These are phyloP conservation scores for Forbesichthys papilliferus DNA, from an alignment of 2,113 vertebrate genomes.

Conservation along the genomic window DNA sequence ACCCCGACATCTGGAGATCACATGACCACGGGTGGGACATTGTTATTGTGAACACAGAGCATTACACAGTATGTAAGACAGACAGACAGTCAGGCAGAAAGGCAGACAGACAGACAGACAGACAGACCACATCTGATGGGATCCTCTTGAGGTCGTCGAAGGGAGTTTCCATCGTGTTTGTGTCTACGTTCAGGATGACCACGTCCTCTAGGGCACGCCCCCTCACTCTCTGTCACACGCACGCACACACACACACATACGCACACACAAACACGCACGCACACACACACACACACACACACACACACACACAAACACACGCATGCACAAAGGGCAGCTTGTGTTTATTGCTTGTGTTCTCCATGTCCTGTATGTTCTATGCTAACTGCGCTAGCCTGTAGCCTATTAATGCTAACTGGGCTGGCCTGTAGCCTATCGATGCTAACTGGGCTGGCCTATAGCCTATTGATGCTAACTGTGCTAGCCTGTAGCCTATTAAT, in stretches of 20 bases:
- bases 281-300: not conserved
- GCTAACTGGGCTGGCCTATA: too few species aligned
- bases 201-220: slow-evolving; percentile 85
- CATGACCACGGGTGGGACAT: too few species aligned
- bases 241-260: slow-evolving; percentile 6
- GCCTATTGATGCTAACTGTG: too few species aligned
- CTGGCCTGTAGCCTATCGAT: too few species aligned
- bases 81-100: slow-evolving; percentile 1
- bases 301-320: not conserved
- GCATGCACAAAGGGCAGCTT: too few species aligned
- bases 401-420: too few species aligned
- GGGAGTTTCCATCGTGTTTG: slow-evolving; percentile 84
- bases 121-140: slow-evolving; percentile 83
- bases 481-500: too few species aligned
- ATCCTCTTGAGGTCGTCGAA: slow-evolving; percentile 84
- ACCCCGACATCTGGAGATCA: slow-evolving; percentile 74
- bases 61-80: not conserved
- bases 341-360: too few species aligned
- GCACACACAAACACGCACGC: slow-evolving; percentile 5
- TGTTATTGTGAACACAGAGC: too few species aligned
- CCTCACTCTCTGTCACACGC: slow-evolving; percentile 74
- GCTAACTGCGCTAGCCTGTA: too few species aligned
- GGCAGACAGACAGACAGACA: slow-evolving; percentile 5
- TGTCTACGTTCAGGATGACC: slow-evolving; percentile 87
- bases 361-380: too few species aligned